Evolutionary conservation across 2,797 vertebrate genomes (phyloP).

Genomic region (Balearica regulorum): DNA sequence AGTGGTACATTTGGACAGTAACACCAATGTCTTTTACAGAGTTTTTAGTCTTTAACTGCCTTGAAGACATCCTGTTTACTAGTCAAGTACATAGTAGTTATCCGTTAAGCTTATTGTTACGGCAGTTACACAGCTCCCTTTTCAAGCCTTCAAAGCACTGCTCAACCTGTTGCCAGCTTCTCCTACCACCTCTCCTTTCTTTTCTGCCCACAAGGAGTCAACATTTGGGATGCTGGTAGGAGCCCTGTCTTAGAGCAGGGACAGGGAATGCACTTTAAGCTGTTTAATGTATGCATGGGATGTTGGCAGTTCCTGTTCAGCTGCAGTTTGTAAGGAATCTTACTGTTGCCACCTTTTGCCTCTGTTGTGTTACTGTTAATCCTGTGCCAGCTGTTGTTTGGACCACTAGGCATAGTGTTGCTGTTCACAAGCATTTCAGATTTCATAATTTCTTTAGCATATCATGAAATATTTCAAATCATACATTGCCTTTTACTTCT

Average conservation of each 20-base stretch:
- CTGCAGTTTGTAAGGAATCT: neutral
- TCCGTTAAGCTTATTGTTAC: neutral
- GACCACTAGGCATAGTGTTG: neutral
- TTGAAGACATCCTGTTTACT: neutral
- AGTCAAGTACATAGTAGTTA: neutral
- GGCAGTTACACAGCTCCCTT: neutral
- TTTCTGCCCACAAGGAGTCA: accelerated
- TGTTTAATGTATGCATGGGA: accelerated
- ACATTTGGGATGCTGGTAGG: neutral
- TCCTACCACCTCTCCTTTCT: neutral
- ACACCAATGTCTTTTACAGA: neutral
- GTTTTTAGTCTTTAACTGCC: neutral
- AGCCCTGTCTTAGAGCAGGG: neutral
- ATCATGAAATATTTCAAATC: neutral
- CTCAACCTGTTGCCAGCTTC: neutral
- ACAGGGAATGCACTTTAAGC: neutral
- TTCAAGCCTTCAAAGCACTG: neutral
- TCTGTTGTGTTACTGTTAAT: accelerated
- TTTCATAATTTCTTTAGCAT: neutral
- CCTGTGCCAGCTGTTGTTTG: neutral
- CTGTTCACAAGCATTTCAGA: neutral
- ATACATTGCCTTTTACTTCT: neutral
- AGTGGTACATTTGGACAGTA: neutral
- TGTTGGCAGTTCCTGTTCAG: neutral
- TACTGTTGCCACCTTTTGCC: neutral